Conservation (phyloP, 2,797 vertebrate genomes). For the Sebastes taczanowskii region DNA sequence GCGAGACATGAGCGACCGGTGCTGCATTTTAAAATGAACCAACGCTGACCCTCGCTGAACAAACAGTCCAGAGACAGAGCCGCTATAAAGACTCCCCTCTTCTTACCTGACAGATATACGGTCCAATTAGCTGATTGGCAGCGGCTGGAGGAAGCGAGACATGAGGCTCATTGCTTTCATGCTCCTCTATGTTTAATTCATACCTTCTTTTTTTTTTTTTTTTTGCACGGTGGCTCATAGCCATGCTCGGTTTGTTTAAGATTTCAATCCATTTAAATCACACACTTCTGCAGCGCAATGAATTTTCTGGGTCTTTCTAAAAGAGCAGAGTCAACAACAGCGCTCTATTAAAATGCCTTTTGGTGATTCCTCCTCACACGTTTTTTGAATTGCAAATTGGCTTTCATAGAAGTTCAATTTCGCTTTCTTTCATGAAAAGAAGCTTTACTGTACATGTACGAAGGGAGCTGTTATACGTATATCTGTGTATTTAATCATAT, state of each 20-base stretch:
- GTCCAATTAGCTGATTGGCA: constrained; percentile 65
- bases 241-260: constrained; percentile 68
- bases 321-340: constrained; percentile 74
- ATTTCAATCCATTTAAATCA: constrained; percentile 73
- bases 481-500: constrained; percentile 3
- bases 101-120: constrained; percentile 30
- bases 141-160: constrained; percentile 38
- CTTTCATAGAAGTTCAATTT: constrained; percentile 43
- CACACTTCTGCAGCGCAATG: constrained; percentile 65
- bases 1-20: background rate
- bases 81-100: background rate
- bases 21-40: constrained; percentile 23
- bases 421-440: background rate
- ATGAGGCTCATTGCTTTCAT: constrained; percentile 42
- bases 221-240: constrained; percentile 52
- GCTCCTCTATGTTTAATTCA: constrained; percentile 73
- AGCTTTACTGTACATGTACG: constrained; percentile 21
- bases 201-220: constrained; percentile 10
- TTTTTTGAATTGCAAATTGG: constrained; percentile 76
- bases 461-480: constrained; percentile 15
- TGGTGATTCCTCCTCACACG: constrained; percentile 61
- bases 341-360: constrained; percentile 73
- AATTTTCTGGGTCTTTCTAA: constrained; percentile 66
- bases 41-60: constrained; percentile 5
- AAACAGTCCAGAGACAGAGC: background rate